Evolutionary conservation across 2,113 vertebrate species (phyloP).

Genomic region (Cyphomyrus plagiostoma): DNA sequence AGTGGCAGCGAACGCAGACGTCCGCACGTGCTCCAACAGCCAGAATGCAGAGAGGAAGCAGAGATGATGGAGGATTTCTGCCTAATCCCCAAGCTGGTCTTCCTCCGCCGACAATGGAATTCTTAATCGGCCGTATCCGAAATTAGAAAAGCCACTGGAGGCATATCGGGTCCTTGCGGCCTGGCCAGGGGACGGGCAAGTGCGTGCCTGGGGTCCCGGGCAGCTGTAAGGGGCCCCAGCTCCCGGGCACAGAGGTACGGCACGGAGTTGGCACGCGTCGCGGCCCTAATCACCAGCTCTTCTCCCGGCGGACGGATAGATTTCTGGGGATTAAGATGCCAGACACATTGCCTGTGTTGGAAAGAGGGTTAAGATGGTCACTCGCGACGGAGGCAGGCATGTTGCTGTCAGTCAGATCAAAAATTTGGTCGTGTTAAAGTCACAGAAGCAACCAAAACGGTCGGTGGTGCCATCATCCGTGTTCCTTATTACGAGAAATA

Average conservation of each 20-base stretch:
- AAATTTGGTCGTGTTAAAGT: not conserved
- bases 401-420: not conserved
- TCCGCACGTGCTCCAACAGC: not conserved
- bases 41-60: not conserved
- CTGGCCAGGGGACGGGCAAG: not conserved
- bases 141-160: not conserved
- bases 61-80: not conserved
- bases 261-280: not conserved
- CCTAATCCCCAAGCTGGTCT: not conserved
- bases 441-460: not conserved
- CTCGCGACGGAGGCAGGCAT: not conserved
- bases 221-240: not conserved
- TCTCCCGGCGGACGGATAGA: not conserved
- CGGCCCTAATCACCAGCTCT: not conserved
- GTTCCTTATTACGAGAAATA: constrained; percentile 1
- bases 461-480: not conserved
- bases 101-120: not conserved
- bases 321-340: not conserved
- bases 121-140: not conserved
- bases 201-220: not conserved
- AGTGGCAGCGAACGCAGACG: not conserved
- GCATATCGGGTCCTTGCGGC: not conserved
- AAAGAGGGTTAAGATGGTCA: not conserved
- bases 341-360: not conserved
- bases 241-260: not conserved